Conservation (phyloP, 2,888 invertebrate genomes). For the Stenolophus ochropezus region DNA sequence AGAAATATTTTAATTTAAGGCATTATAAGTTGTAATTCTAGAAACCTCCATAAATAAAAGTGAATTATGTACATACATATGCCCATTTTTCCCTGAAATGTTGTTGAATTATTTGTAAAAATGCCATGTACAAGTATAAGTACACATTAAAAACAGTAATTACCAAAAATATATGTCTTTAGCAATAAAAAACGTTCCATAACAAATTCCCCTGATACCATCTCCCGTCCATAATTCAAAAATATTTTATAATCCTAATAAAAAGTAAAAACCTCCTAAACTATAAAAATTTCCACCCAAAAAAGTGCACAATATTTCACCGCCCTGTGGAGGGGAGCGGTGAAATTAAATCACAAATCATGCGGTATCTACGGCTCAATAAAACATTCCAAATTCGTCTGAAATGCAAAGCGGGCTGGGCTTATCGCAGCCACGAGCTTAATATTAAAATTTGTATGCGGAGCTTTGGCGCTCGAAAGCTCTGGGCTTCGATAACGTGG, state of each 20-base stretch:
- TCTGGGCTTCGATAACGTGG: constrained; percentile 19
- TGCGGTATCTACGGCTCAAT: constrained; percentile 44
- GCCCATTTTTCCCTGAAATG: background rate
- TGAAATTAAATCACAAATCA: constrained; percentile 58
- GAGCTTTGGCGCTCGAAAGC: background rate
- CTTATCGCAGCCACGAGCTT: constrained; percentile 46
- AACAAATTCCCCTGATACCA: constrained; percentile 6
- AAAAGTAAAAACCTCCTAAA: constrained; percentile 17
- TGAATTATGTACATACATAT: too few relatives aligned
- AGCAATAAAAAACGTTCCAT: constrained; percentile 3
- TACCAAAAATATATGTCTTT: constrained; percentile 5
- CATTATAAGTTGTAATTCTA: too few relatives aligned
- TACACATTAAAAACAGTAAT: background rate
- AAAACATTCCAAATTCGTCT: constrained; percentile 44
- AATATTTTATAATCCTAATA: constrained; percentile 38
- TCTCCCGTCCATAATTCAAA: constrained; percentile 6
- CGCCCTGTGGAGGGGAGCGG: constrained; percentile 19
- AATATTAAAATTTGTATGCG: constrained; percentile 57
- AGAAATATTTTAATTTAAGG: too few relatives aligned
- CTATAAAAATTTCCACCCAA: constrained; percentile 31
- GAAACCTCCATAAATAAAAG: too few relatives aligned
- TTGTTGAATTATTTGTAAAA: background rate
- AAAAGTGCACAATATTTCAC: constrained; percentile 18
- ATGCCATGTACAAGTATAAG: background rate
- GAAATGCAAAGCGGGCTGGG: constrained; percentile 46